Percentiles rank a stretch among this genome's conserved stretches.
These are phyloP conservation scores for Brachyistius frenatus DNA, from an alignment of 2,113 vertebrate genomes.

Conservation along the genomic window DNA sequence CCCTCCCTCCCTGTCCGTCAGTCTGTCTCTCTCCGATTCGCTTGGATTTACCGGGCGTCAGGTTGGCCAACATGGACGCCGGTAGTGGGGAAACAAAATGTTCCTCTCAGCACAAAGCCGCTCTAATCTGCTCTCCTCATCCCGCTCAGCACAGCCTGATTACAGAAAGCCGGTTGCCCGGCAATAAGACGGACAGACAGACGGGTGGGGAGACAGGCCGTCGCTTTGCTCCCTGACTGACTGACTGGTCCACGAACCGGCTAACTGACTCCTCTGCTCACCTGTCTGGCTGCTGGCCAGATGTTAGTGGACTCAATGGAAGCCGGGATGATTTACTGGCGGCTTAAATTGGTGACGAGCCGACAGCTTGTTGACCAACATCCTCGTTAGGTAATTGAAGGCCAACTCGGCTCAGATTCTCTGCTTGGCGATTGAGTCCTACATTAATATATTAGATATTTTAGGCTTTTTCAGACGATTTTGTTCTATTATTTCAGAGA, in stretches of 20 bases:
- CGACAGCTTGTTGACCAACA: not conserved
- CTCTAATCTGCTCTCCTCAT: slow-evolving; percentile 73
- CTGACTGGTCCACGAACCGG: slow-evolving; percentile 10
- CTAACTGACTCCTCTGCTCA: slow-evolving; percentile 15
- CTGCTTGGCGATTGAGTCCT: too few species aligned
- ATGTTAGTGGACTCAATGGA: slow-evolving; percentile 9
- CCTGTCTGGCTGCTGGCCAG: slow-evolving; percentile 11
- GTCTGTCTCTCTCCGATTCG: slow-evolving; percentile 21
- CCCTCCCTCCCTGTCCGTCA: not conserved
- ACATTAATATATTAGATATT: too few species aligned
- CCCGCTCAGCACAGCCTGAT: slow-evolving; percentile 70
- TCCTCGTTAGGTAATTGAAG: not conserved
- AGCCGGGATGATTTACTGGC: slow-evolving; percentile 9
- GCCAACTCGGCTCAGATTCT: too few species aligned
- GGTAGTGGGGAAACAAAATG: slow-evolving; percentile 82
- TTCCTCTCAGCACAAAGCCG: slow-evolving; percentile 79
- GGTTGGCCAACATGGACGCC: slow-evolving; percentile 79
- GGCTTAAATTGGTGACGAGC: not conserved
- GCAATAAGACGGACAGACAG: slow-evolving; percentile 27
- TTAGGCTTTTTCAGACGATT: too few species aligned
- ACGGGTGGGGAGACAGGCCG: not conserved
- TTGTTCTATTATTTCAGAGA: too few species aligned
- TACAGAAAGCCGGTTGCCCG: slow-evolving; percentile 59
- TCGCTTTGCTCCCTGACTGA: slow-evolving; percentile 25
- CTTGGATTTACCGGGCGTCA: slow-evolving; percentile 74